These are phyloP conservation scores for Xiphorhynchus erythropygius DNA, from an alignment of 2,797 vertebrate genomes.

Conservation along the genomic window DNA sequence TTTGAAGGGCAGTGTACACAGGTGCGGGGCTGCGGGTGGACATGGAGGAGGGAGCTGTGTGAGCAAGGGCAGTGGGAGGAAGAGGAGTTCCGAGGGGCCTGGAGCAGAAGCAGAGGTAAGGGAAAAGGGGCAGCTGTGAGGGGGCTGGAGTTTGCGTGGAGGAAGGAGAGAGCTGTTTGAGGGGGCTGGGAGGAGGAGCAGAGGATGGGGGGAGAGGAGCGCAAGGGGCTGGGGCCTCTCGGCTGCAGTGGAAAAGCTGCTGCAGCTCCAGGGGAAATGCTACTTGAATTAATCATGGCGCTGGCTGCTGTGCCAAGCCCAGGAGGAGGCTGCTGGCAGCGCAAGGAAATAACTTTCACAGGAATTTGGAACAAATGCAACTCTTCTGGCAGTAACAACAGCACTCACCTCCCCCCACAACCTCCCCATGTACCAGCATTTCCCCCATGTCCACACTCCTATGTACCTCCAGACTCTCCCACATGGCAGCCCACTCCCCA, in stretches of 20 bases:
- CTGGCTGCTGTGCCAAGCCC: slow-evolving; percentile 72
- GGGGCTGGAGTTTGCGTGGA: neutral
- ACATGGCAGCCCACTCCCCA: neutral
- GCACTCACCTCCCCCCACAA: slow-evolving; percentile 52
- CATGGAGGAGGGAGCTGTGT: neutral
- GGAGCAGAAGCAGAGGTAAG: neutral
- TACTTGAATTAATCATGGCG: slow-evolving; percentile 74
- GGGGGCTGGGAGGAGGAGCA: slow-evolving; percentile 36
- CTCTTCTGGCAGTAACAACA: slow-evolving; percentile 64
- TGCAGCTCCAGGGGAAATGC: slow-evolving; percentile 72
- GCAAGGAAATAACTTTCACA: slow-evolving; percentile 71
- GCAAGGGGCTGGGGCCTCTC: slow-evolving; percentile 52
- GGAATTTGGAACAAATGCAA: slow-evolving; percentile 69
- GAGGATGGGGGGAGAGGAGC: neutral
- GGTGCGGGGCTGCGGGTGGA: neutral
- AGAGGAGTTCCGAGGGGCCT: neutral
- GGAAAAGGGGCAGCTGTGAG: slow-evolving; percentile 5
- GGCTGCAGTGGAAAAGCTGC: slow-evolving; percentile 67
- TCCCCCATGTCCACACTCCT: neutral
- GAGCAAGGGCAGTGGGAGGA: neutral
- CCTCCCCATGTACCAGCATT: slow-evolving; percentile 1
- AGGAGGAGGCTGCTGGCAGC: slow-evolving; percentile 71
- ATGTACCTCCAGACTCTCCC: neutral
- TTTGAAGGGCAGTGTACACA: neutral
- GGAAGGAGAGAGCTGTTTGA: neutral